Percentiles rank a stretch among this genome's conserved stretches.
phyloP scores from a whole-genome alignment of 1,140 invertebrate genomes.

The Atta colombica region DNA sequence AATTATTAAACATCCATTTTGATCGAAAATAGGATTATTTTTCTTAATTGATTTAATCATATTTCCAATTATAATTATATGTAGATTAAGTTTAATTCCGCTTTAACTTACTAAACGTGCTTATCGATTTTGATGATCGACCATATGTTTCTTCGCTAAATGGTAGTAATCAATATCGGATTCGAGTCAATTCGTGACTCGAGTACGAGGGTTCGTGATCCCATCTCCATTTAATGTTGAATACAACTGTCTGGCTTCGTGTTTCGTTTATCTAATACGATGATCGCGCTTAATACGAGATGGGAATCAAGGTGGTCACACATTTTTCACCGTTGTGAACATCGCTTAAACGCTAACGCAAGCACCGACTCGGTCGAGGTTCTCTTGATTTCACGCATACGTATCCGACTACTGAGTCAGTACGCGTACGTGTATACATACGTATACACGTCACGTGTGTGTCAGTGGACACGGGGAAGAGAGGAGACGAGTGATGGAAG shows the following conservation, averaged over 20 bases:
- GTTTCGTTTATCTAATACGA: slow-evolving; percentile 36
- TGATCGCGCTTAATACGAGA: not conserved
- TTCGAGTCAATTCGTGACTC: not conserved
- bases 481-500: slow-evolving; percentile 42
- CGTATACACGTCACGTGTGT: not conserved
- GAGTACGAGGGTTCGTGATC: not conserved
- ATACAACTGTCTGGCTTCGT: not conserved
- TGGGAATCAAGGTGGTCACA: slow-evolving; percentile 27
- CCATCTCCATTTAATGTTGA: not conserved
- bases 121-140: not conserved
- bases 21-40: too few relatives aligned
- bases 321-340: slow-evolving; percentile 34
- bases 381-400: slow-evolving; percentile 58
- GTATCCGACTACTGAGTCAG: slow-evolving; percentile 12
- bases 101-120: not conserved
- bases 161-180: not conserved
- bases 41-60: too few relatives aligned
- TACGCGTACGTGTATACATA: not conserved
- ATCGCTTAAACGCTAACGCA: slow-evolving; percentile 31
- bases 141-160: not conserved
- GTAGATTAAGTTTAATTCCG: too few relatives aligned
- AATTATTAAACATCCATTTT: too few relatives aligned
- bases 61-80: too few relatives aligned
- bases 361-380: slow-evolving; percentile 12
- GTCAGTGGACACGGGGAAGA: not conserved